Evolutionary conservation across 35 echinoderm and acorn worm genomes (phyloP).

Genomic region (Amphiura filiformis): DNA sequence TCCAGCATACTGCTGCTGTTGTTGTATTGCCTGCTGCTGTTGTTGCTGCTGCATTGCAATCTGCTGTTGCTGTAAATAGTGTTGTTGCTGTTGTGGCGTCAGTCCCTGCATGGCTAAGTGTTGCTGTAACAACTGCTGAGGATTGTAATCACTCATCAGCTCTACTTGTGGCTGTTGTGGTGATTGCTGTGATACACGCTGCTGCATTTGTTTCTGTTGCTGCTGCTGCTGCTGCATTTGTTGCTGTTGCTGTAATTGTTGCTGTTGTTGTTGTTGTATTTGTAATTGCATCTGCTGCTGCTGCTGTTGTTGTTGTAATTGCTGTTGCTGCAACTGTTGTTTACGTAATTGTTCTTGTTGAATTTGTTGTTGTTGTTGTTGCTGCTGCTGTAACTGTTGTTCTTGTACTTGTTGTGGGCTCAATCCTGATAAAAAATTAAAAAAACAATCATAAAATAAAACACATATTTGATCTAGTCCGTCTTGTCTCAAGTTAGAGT

Average conservation of each 20-base stretch:
- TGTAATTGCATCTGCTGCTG: slow-evolving; percentile 50
- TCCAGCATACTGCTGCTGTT: not conserved
- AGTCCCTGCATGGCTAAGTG: not conserved
- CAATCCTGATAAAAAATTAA: slow-evolving; percentile 26
- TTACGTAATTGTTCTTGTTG: slow-evolving; percentile 77
- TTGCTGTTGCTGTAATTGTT: slow-evolving; percentile 46
- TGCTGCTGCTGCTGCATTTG: slow-evolving; percentile 46
- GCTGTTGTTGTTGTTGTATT: slow-evolving; percentile 21
- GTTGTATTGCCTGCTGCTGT: not conserved
- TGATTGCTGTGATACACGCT: slow-evolving; percentile 30
- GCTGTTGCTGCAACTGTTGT: slow-evolving; percentile 61
- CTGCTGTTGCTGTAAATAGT: slow-evolving; percentile 11
- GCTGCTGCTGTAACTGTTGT: slow-evolving; percentile 57
- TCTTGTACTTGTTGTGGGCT: slow-evolving; percentile 76
- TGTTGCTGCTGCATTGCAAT: not conserved
- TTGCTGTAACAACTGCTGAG: slow-evolving; percentile 8
- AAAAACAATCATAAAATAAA: not conserved
- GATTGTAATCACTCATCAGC: slow-evolving; percentile 26
- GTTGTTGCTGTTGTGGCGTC: slow-evolving; percentile 8
- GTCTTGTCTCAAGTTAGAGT: not conserved
- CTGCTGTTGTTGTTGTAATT: slow-evolving; percentile 60
- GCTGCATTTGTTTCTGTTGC: slow-evolving; percentile 61
- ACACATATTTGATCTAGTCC: not conserved
- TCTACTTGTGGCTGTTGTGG: slow-evolving; percentile 28
- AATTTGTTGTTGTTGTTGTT: slow-evolving; percentile 58